Evolutionary conservation across 2,888 invertebrate genomes (phyloP), one percentile per base, ranked within the genome.

Genomic region (Cosmorhoe ocellata): DNA sequence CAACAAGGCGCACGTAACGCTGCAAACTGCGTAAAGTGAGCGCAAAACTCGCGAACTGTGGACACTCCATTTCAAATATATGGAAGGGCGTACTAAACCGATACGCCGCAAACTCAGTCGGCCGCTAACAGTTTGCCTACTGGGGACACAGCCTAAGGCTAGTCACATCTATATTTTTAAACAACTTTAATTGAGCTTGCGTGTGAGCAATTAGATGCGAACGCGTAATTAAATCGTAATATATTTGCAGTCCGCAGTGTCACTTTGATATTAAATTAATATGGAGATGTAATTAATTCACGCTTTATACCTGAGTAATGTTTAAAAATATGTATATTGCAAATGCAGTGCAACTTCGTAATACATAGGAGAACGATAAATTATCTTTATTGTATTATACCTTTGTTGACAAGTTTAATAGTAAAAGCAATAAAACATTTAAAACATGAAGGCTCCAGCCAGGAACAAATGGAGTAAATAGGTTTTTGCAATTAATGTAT

Each of bases 141-240:
- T n/a, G n/a, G n/a, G n/a, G n/a, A n/a, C 18, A 4, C 18, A 18
- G 18, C 4, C 40, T 18, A 13, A 36, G 22, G 27, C 34, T 41
- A 42, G 28, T 22, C 27, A 38, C 41, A 42, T 11, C 30, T 34
- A 28, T 47, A 39, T 38, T 36, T 52, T 24, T 10, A 52, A 43
- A 43, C 40, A 28, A 34, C 34, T 42, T 45, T 41, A 56, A 51
- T 45, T 45, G 47, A 43, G 47, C 42, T 48, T 54, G 47, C 45
- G 49, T 44, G 55, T 57, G 60, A 14, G 53, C 62, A 56, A 60
- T 67, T 59, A 63, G 55, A 67, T 56, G 67, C 53, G 50, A 53
- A 41, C 54, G 51, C 53, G 58, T 69, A 71, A 70, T 73, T 74
- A 66, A 72, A 73, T 67, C 50, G 63, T 64, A 58, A 69, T 66